Evolutionary conservation across 2,797 vertebrate genomes (phyloP), one percentile per base, ranked within the genome.

Genomic region (Columba guinea): DNA sequence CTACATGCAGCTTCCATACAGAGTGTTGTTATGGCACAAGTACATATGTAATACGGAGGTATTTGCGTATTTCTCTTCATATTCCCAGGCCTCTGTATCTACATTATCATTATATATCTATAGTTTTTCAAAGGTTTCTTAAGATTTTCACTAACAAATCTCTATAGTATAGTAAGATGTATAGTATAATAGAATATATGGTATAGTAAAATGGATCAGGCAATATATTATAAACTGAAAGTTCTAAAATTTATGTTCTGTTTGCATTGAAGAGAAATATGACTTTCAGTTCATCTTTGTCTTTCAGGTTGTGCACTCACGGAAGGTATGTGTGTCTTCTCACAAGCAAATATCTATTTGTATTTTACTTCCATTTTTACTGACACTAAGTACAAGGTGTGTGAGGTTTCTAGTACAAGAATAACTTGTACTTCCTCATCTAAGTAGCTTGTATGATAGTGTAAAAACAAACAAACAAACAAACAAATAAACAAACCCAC

Each of bases 251-350:
- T 28, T 49, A 6, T 35, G 10, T 80, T 89, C 8, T 80, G 2
- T 68, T 60, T 74, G 26, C 9, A 34, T 19, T 60, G 39, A 91
- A 82, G 7, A 85, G 30, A 87, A 76, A 77, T 2, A 5, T 89
- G 56, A 94, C 87, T 39, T 91, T 46, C 17, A 13, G 8, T 73
- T 69, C 30, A 7, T 53, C 87, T 94, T 78, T 95, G 77, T 96
- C 80, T 96, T 97, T 78, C 96, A 98, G 97, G 96, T 24, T 98
- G 97, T 67, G 64, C 91, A 2, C 5, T 97, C 64, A 96, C 85
- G 1, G 92, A 96, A 18, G 90, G 97, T 98, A 94, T 49, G 97
- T 92, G 26, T 87, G 37, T 37, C 27, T 69, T 51, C 59, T 52
- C 75, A 32, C 52, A 44, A 69, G 15, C 21, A 67, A 65, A n/a